phyloP scores from a whole-genome alignment of 2,888 invertebrate species.

The Zelleria hepariella region DNA sequence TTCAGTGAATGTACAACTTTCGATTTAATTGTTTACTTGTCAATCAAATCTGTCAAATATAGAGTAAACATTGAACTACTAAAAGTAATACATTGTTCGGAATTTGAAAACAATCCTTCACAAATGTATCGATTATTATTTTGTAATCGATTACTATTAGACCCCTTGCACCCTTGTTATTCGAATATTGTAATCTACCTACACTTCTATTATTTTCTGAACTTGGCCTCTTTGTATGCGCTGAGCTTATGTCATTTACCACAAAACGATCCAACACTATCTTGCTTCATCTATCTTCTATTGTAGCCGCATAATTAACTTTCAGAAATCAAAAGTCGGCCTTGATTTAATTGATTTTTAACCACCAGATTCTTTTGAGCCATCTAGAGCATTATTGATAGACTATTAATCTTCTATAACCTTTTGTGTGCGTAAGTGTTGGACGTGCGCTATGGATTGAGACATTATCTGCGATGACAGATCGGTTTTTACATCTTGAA shows the following conservation, averaged over 20 bases:
- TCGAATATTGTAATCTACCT: conserved; percentile 17
- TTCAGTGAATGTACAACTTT: not conserved
- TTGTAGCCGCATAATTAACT: not conserved
- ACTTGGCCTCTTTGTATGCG: conserved; percentile 2
- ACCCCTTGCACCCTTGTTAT: not conserved
- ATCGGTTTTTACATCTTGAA: not conserved
- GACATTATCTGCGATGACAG: not conserved
- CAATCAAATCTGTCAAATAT: not conserved
- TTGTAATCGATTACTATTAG: not conserved
- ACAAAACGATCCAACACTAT: not conserved
- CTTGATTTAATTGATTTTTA: not conserved
- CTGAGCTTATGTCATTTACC: not conserved
- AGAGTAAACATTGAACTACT: not conserved
- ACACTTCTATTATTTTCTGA: conserved; percentile 23
- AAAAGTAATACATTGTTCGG: not conserved
- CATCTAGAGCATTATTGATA: not conserved
- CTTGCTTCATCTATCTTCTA: not conserved
- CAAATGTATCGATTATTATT: no score
- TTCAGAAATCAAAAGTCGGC: not conserved
- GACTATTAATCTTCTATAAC: not conserved
- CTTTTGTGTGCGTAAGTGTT: not conserved
- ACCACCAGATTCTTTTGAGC: not conserved
- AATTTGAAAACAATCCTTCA: not conserved
- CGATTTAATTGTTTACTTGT: not conserved
- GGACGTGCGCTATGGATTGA: not conserved